Percentiles rank a stretch among this genome's conserved stretches.
Evolutionary conservation across 2,888 invertebrate species (phyloP).

Genomic region (Macroteleia sp.): DNA sequence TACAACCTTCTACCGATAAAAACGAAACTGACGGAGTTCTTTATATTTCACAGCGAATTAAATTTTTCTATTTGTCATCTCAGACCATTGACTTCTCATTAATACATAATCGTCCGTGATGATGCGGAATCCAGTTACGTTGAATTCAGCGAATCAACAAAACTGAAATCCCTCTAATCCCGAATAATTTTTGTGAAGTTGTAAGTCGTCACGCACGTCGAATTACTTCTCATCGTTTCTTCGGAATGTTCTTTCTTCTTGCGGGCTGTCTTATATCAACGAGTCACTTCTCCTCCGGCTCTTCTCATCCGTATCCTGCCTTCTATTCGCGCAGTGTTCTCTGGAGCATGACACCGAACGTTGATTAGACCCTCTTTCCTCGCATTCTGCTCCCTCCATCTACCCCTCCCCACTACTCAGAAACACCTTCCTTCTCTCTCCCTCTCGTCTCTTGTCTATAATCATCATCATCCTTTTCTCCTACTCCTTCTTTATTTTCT

Average conservation of each 20-base stretch:
- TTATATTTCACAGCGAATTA: neutral
- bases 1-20: too few species aligned
- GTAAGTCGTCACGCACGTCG: constrained; percentile 52
- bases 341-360: constrained; percentile 82
- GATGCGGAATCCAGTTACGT: neutral
- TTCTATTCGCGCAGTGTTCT: constrained; percentile 72
- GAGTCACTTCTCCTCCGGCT: constrained; percentile 49
- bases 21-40: too few species aligned
- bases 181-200: constrained; percentile 17
- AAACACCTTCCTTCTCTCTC: constrained; percentile 62
- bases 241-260: constrained; percentile 57
- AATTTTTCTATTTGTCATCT: neutral
- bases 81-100: neutral
- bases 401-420: constrained; percentile 68
- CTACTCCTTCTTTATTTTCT: constrained; percentile 73
- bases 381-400: constrained; percentile 58
- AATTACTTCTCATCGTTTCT: constrained; percentile 35
- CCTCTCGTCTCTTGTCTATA: too few species aligned
- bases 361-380: constrained; percentile 81
- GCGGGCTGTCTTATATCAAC: constrained; percentile 40
- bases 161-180: constrained; percentile 26
- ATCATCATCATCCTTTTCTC: constrained; percentile 35
- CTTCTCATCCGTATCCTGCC: constrained; percentile 57
- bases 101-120: neutral
- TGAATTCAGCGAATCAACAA: neutral